Conservation (phyloP, 2,888 invertebrate species). For the Apodemia zela region DNA sequence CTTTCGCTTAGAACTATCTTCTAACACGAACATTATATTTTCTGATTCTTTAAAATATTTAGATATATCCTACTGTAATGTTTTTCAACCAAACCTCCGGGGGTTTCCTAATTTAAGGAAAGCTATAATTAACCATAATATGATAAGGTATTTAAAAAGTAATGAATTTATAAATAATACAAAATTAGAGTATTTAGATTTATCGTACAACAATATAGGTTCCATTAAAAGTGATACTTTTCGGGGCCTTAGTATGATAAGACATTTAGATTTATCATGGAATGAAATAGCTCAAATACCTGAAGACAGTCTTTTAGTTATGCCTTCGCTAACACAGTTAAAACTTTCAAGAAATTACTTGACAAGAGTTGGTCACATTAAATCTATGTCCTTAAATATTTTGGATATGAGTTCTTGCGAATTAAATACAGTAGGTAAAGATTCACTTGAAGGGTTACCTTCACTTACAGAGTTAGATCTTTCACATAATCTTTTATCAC, state of each 20-base stretch:
- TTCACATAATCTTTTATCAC: conserved; percentile 83
- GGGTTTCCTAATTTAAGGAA: conserved; percentile 82
- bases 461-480: conserved; percentile 82
- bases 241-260: conserved; percentile 76
- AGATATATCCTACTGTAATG: conserved; percentile 82
- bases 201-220: conserved; percentile 84
- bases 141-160: conserved; percentile 78
- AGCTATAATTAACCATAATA: conserved; percentile 82
- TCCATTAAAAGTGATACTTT: conserved; percentile 82
- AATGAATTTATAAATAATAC: conserved; percentile 82
- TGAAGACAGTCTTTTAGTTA: conserved; percentile 80
- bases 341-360: conserved; percentile 85
- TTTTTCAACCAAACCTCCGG: conserved; percentile 80
- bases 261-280: conserved; percentile 84
- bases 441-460: conserved; percentile 80
- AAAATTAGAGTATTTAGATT: conserved; percentile 80
- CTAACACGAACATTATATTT: conserved; percentile 57
- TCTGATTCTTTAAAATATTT: conserved; percentile 77
- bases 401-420: conserved; percentile 85
- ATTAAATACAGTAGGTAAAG: conserved; percentile 78
- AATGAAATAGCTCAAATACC: conserved; percentile 83
- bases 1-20: conserved; percentile 70
- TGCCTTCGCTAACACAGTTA: conserved; percentile 79
- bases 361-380: conserved; percentile 77
- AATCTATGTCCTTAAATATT: conserved; percentile 76